phyloP scores from a whole-genome alignment of 1,140 invertebrate species.

The Drosophila pseudoobscura region DNA sequence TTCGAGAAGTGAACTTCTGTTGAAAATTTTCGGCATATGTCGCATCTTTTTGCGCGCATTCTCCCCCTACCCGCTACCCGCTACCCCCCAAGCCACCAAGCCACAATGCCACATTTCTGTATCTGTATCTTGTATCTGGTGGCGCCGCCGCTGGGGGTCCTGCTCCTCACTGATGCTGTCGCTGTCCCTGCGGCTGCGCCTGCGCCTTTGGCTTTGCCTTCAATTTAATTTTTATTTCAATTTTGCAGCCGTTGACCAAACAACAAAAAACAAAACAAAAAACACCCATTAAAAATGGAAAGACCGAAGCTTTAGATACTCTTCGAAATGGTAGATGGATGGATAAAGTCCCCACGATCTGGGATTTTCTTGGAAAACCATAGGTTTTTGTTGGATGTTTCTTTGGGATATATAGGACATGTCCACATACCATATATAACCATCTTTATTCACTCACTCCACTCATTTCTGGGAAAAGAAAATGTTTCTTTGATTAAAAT shows the following conservation, averaged over 20 bases:
- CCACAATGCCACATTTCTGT: constrained; percentile 38
- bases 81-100: constrained; percentile 15
- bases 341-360: too few relatives aligned
- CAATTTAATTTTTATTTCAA: constrained; percentile 80
- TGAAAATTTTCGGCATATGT: constrained; percentile 78
- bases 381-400: too few relatives aligned
- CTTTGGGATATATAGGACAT: too few relatives aligned
- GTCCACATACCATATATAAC: too few relatives aligned
- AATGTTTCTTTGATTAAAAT: too few relatives aligned
- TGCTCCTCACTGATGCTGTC: constrained; percentile 31
- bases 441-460: too few relatives aligned
- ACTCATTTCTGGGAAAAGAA: too few relatives aligned
- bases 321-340: too few relatives aligned
- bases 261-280: neutral
- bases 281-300: constrained; percentile 8
- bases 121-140: constrained; percentile 79
- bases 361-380: too few relatives aligned
- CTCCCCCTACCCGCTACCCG: constrained; percentile 7
- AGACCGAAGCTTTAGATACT: neutral
- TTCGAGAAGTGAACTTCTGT: constrained; percentile 61
- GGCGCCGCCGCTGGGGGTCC: constrained; percentile 79
- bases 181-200: constrained; percentile 11
- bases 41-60: constrained; percentile 52
- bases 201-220: constrained; percentile 65
- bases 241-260: constrained; percentile 62